Base-by-base conservation (phyloP, 2,797 vertebrate genomes). In the Pangasius djambal region DNA sequence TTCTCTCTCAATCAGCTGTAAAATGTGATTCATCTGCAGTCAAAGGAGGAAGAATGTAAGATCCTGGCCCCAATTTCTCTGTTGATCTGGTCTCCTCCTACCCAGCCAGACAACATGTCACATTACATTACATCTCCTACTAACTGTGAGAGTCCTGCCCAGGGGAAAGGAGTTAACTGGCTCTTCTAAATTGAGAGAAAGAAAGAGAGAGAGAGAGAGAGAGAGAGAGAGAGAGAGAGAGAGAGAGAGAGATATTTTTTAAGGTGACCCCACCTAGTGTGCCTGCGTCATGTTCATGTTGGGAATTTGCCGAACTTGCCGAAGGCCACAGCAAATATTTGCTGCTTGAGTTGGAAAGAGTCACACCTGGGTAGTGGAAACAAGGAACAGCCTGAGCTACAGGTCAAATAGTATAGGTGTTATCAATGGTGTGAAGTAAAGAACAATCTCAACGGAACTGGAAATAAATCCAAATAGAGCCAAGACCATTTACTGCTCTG, bases 291-390 rank as follows among this genome's bases (percentile, higher is more conserved):
- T 91, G 90, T 92, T 94, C 94, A 93, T 93, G 93, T 89, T 86
- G 85, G 94, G 94, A 95, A 96, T 96, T 93, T 82, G 93, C 95
- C 92, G 93, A 95, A 96, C 95, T 93, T 77, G 94, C 95, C 92
- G 86, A 93, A 92, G 94, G 96, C 94, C 91, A 92, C 92, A 90
- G 91, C 93, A 95, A 93, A 96, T 96, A 93, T 94, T 95, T 95
- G 91, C 88, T 92, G 94, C 90, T 89, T 94, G 90, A 95, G 89
- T 92, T 91, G 22, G 67, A 90, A 89, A 93, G 91, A 83, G 89
- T 92, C 83, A 88, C 88, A 93, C 88, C 50, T 91, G 92, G 88
- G 90, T 92, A 90, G 92, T 82, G 87, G 83, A 37, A 59, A 81
- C 84, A 83, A 52, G 74, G 84, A 74, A 44, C 69, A 85, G 55